Base-by-base conservation (phyloP, 2,797 vertebrate genomes). In the Taenioides sp. region DNA sequence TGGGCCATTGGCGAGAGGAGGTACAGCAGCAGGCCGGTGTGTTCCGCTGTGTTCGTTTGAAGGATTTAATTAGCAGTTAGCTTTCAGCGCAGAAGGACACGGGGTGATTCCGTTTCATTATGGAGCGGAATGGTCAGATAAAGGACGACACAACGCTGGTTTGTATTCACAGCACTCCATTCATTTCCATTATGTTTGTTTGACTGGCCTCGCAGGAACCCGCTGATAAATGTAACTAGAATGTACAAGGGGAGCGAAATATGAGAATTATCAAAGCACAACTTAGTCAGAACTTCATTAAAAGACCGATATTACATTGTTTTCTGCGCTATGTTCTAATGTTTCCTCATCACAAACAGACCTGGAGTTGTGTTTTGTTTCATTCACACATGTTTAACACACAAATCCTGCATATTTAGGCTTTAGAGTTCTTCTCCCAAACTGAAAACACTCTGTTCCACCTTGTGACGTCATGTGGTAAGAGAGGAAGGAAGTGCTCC, bases 21-120 rank as follows among this genome's bases (percentile, higher is more conserved):
- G 67, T 57, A 23, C n/a, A 5, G 85, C 84, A 49, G 70, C 73
- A 12, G 77, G 27, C 68, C 77, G 3, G 16, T 27, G 16, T 85
- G 80, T 57, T 40, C 37, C 49, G 43, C n/a, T 22, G 60, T 78
- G 86, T 84, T 80, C 72, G 83, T 84, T 82, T 79, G n/a, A 65
- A 76, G 84, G 40, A 70, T 84, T 89, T 88, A 87, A 91, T 91
- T 82, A 86, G 79, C 78, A 27, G 50, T 78, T 77, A 74, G 85
- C 83, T 86, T 65, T 73, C 70, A 86, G 80, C 16, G 2, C 55
- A 73, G 80, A 80, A 81, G 80, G 73, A 75, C 75, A 68, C 67
- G 61, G 79, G 84, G 79, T 57, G 80, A 81, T 89, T 88, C 74
- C 83, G 87, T 89, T 82, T 68, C 81, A 89, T 88, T 87, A 89